These are phyloP conservation scores for Kuschelorhynchus macadamiae DNA, from an alignment of 2,888 invertebrate genomes.

Conservation along the genomic window DNA sequence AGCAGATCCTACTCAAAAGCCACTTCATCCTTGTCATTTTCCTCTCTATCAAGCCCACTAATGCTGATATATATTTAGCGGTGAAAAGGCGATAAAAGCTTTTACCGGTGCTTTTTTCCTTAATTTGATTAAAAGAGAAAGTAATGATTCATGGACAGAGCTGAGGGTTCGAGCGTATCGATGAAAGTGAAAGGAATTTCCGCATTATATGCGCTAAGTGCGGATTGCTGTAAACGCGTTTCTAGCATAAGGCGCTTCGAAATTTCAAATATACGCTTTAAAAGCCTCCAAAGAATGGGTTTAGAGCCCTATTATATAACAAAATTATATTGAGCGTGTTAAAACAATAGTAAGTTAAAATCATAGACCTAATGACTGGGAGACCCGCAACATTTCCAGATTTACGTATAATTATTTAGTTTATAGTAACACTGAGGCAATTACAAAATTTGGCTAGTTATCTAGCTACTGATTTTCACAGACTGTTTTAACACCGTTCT, in stretches of 20 bases:
- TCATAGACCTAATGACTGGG: no score
- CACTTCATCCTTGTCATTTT: constrained; percentile 22
- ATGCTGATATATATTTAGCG: constrained; percentile 31
- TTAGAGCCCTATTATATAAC: no score
- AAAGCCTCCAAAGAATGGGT: constrained; percentile 8
- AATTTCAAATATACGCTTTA: constrained; percentile 15
- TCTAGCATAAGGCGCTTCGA: constrained; percentile 23
- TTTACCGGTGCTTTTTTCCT: constrained; percentile 60
- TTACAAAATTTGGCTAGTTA: no score
- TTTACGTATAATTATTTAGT: no score
- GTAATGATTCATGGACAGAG: constrained; percentile 64
- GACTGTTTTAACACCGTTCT: no score
- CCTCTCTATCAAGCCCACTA: constrained; percentile 16
- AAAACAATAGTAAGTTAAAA: no score
- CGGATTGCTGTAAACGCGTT: constrained; percentile 9
- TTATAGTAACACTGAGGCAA: no score
- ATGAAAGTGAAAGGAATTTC: constrained; percentile 53
- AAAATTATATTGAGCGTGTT: no score
- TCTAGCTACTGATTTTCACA: no score
- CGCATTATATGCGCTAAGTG: constrained; percentile 26
- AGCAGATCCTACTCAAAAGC: not conserved
- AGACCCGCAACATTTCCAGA: no score
- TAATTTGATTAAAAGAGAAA: constrained; percentile 63
- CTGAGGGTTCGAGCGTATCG: constrained; percentile 55
- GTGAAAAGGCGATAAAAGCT: constrained; percentile 29